phyloP scores from a whole-genome alignment of 2,888 invertebrate species.

The Siphlonurus alternatus region DNA sequence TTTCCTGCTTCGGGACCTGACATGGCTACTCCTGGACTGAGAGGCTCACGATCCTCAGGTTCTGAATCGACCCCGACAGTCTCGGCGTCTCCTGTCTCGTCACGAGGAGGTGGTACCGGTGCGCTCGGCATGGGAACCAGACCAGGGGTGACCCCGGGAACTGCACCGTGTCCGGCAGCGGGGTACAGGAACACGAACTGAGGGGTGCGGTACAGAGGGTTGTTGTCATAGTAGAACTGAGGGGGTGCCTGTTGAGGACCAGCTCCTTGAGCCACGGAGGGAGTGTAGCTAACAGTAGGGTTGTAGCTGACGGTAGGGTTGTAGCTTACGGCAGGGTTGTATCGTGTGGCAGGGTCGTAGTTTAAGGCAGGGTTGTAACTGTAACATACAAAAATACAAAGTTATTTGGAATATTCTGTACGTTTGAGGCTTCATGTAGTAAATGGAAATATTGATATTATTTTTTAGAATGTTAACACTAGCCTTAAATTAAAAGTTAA shows the following conservation, averaged over 20 bases:
- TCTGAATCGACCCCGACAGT: not conserved
- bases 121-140: not conserved
- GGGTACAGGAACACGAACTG: slow-evolving; percentile 1
- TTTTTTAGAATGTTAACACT: no score
- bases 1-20: not conserved
- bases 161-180: not conserved
- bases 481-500: no score
- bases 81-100: not conserved
- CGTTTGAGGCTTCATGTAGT: no score
- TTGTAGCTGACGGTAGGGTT: not conserved
- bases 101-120: not conserved
- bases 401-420: no score
- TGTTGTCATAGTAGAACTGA: not conserved
- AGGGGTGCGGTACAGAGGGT: not conserved
- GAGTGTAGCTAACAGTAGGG: not conserved
- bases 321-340: not conserved
- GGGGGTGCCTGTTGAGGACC: not conserved
- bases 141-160: not conserved
- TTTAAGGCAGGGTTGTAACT: not conserved
- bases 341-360: not conserved
- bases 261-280: not conserved
- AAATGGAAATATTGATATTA: no score
- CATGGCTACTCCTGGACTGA: not conserved
- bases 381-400: no score
- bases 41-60: not conserved